Base-by-base conservation (phyloP, 2,113 vertebrate genomes). In the Ceyx cyanopectus region DNA sequence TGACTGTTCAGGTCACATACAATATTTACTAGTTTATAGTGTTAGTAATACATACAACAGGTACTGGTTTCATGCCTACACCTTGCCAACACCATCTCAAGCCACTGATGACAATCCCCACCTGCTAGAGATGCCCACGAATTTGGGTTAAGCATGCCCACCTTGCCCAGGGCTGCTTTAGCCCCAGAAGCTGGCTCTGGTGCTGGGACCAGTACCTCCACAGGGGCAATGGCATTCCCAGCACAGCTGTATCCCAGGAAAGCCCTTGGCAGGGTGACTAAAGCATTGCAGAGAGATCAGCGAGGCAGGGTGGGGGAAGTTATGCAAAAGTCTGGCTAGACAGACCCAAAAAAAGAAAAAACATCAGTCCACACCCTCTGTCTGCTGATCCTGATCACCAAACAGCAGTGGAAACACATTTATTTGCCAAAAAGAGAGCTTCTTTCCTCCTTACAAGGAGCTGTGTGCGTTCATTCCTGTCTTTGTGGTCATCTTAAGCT, bases 281-380 rank as follows among this genome's bases (percentile, higher is more conserved):
- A 54, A 72, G 30, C 5, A 1, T 43, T 61, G 46, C 20, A 48
- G 54, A 60, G 65, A 72, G 34, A 90, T 80, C 62, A 90, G 29
- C 3, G 2, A 53, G 72, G 62, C 34, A 34, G 65, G 60, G 51
- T 74, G 74, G 62, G 57, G 83, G 37, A 89, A 87, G 75, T 87
- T 87, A 62, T 66, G 75, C 54, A 80, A 19, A 93, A 85, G 12
- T 68, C 68, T 89, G 90, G 67, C 87, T 50, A 92, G 93, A 92
- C 85, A 76, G 80, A 74, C 34, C 14, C 67, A 26, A 72, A 76
- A 75, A 79, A 80, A 78, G 7, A 20, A 77, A 90, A 54, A 85
- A 53, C 46, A 14, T 45, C n/a, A 84, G 13, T 56, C 60, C 72
- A 92, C 95, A 26, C 92, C 92, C 67, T 89, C 69, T 6, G 66